Conservation (phyloP, 2,888 invertebrate genomes). For the Timandra comae region DNA sequence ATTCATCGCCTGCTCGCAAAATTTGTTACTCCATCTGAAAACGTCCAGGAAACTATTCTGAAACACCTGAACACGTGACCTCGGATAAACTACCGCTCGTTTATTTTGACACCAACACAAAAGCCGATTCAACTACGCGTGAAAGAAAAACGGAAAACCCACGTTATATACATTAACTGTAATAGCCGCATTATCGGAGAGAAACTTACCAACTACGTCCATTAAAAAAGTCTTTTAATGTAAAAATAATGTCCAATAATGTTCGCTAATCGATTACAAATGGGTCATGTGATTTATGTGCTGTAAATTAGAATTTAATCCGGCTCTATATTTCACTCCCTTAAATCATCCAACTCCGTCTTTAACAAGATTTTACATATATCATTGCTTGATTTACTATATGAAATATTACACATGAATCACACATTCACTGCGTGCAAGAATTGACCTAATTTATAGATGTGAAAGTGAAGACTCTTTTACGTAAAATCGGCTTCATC, state of each 20-base stretch:
- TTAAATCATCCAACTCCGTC: conserved; percentile 11
- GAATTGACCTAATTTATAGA: too few species aligned
- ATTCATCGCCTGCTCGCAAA: conserved; percentile 52
- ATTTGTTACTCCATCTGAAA: conserved; percentile 53
- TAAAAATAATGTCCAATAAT: conserved; percentile 16
- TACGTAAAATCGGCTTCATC: too few species aligned
- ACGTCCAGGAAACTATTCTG: conserved; percentile 48
- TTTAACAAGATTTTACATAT: too few species aligned
- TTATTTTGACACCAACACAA: conserved; percentile 6
- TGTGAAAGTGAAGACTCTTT: too few species aligned
- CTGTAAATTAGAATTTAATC: conserved; percentile 6
- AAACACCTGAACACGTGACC: conserved; percentile 23
- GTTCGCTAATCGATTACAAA: conserved; percentile 17
- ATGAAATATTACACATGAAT: too few species aligned
- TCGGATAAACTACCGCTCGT: conserved; percentile 15
- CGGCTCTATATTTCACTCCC: conserved; percentile 5
- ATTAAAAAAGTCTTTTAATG: conserved; percentile 11
- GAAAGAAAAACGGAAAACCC: conserved; percentile 5
- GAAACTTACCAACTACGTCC: not conserved
- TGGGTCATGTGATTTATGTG: conserved; percentile 15
- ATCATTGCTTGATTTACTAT: too few species aligned
- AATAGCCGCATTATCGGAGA: conserved; percentile 2
- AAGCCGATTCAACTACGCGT: not conserved
- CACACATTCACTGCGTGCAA: too few species aligned
- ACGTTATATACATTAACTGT: conserved; percentile 5